These are phyloP conservation scores for Paraescarpia echinospica DNA, from an alignment of 1,140 invertebrate species.

Conservation along the genomic window DNA sequence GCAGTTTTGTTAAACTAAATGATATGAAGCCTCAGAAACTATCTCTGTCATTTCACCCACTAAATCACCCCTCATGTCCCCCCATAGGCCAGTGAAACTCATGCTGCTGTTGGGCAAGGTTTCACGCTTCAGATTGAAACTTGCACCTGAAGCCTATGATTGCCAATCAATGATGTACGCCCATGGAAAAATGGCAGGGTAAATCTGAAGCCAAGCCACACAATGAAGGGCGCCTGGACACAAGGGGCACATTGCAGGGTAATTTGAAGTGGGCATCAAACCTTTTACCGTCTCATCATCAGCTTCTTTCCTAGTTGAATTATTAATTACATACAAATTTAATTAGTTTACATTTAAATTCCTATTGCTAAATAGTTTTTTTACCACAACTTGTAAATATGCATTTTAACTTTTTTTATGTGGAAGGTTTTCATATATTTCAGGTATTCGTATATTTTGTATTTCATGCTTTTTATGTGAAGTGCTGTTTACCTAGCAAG, in stretches of 20 bases:
- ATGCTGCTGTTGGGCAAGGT: not conserved
- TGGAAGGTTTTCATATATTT: too few species aligned
- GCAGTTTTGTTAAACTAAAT: not conserved
- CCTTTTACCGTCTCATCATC: conserved; percentile 4
- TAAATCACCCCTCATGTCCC: not conserved
- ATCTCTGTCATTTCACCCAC: not conserved
- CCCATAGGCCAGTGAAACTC: too few species aligned
- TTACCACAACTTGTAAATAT: too few species aligned
- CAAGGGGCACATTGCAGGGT: not conserved
- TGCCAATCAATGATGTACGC: not conserved
- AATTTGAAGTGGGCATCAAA: not conserved
- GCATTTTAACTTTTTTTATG: too few species aligned
- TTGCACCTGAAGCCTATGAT: not conserved
- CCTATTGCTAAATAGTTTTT: too few species aligned
- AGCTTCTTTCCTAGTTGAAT: not conserved
- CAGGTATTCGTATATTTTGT: too few species aligned
- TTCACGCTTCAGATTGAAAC: not conserved
- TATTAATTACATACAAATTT: too few species aligned
- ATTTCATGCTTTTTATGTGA: too few species aligned
- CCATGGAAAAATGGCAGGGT: not conserved
- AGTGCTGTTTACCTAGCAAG: too few species aligned
- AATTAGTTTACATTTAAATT: too few species aligned
- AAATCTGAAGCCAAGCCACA: not conserved
- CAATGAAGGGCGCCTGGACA: not conserved
- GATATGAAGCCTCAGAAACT: not conserved